These are phyloP conservation scores for Plumapathes pennacea DNA, from an alignment of 92 coral and sea anemone species.

Conservation along the genomic window DNA sequence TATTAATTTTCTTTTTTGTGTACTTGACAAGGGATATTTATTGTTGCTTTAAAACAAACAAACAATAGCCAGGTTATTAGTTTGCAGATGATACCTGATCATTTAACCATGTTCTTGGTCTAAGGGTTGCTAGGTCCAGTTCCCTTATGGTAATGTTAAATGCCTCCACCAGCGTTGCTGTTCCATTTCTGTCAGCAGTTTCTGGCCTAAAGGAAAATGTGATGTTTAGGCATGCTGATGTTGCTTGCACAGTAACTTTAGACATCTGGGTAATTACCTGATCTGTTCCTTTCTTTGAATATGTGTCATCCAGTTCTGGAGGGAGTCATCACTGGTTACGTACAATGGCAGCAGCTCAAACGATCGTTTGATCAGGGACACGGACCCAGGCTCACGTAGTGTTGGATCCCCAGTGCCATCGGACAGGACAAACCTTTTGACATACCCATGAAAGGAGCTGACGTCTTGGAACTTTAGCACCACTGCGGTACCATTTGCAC, in stretches of 20 bases:
- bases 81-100: slow-evolving; percentile 11
- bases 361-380: not conserved
- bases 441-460: not conserved
- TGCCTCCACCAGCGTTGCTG: too few relatives aligned
- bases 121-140: slow-evolving; percentile 1
- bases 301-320: not conserved
- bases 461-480: slow-evolving; percentile 1
- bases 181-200: not conserved
- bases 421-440: not conserved
- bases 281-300: too few relatives aligned
- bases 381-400: not conserved
- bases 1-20: too few relatives aligned
- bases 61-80: too few relatives aligned
- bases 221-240: too few relatives aligned
- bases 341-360: slow-evolving; percentile 17
- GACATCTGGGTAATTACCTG: not conserved
- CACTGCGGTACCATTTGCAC: slow-evolving; percentile 1
- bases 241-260: not conserved
- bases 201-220: not conserved
- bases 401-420: not conserved
- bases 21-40: too few relatives aligned
- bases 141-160: not conserved
- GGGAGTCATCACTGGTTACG: not conserved
- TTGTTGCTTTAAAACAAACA: too few relatives aligned
- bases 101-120: not conserved